phyloP scores from a whole-genome alignment of 1,140 invertebrate genomes.

The Halyomorpha halys region DNA sequence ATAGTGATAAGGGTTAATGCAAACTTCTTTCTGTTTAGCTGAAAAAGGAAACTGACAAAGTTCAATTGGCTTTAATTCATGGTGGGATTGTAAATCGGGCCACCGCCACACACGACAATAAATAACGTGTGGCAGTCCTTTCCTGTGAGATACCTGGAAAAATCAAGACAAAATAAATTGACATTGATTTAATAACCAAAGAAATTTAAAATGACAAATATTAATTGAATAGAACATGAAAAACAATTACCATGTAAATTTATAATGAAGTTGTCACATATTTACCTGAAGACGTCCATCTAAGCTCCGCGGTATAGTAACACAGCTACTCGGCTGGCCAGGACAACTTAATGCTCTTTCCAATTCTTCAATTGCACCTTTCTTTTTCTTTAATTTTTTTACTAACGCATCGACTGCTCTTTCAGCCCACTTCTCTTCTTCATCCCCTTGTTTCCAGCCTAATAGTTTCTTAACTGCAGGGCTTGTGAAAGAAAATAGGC shows the following conservation, averaged over 20 bases:
- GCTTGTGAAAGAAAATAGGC: conserved; percentile 90
- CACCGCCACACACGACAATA: conserved; percentile 97
- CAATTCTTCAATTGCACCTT: conserved; percentile 93
- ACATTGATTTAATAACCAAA: too few relatives aligned
- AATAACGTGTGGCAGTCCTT: conserved; percentile 94
- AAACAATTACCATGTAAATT: not conserved
- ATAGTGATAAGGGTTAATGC: conserved; percentile 98
- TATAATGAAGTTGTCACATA: not conserved
- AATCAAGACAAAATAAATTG: too few relatives aligned
- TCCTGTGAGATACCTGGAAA: conserved; percentile 79
- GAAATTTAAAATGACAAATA: not conserved
- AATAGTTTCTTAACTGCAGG: conserved; percentile 93
- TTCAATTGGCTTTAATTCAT: conserved; percentile 90
- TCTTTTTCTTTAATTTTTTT: conserved; percentile 92
- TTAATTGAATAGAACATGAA: not conserved
- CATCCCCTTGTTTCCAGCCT: conserved; percentile 95
- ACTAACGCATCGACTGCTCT: conserved; percentile 97
- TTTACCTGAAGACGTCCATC: conserved; percentile 87
- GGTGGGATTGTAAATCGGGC: conserved; percentile 95
- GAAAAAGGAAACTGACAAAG: conserved; percentile 90
- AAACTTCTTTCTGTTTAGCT: conserved; percentile 93
- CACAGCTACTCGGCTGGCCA: conserved; percentile 88
- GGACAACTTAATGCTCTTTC: conserved; percentile 89
- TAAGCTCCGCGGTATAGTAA: conserved; percentile 92
- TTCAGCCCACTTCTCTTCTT: conserved; percentile 98